Evolutionary conservation across 2,113 vertebrate genomes (phyloP), one percentile per base, ranked within the genome.

Genomic region (Paraplagusia blochii): DNA sequence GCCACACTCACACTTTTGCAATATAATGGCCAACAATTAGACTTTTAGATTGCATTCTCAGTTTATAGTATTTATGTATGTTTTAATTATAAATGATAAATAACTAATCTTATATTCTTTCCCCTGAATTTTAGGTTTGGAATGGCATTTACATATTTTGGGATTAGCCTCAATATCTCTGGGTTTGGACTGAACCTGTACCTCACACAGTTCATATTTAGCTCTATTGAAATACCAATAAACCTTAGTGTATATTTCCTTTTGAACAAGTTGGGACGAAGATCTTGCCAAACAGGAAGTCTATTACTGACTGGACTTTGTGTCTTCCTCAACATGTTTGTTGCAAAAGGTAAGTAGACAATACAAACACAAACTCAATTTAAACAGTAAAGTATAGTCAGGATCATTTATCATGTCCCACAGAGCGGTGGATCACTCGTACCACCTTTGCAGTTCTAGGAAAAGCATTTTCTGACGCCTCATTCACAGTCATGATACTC

Each of bases 381-480:
- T n/a, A n/a, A n/a, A n/a, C n/a, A n/a, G n/a, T n/a, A n/a, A n/a
- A n/a, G n/a, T n/a, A n/a, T n/a, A 29, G 2, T 29, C 22, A 29
- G 22, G 22, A 29, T 29, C 22, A 29, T 29, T 29, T 29, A 6
- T 29, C 22, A 29, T 14, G 46, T 22, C 15, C 29, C 47, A 60
- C 60, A 95, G 93, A 88, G 18, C 63, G 84, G 66, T 78, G 64
- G 71, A 16, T 84, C 7, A 50, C 87, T 76, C 88, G 87, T 36
- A 92, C 91, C 0, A 10, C 87, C 36, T 62, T 95, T 19, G 92
- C 84, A 0, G 39, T 92, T 34, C 29, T 90, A 36, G 94, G 91
- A 47, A 96, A 95, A 83, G 87, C 88, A 12, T 80, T 91, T 64
- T 93, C 93, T 7, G 94, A 96, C 80, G 92, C 88, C 36, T 90